Evolutionary conservation across 2,888 invertebrate genomes (phyloP).

Genomic region (Clunio marinus): DNA sequence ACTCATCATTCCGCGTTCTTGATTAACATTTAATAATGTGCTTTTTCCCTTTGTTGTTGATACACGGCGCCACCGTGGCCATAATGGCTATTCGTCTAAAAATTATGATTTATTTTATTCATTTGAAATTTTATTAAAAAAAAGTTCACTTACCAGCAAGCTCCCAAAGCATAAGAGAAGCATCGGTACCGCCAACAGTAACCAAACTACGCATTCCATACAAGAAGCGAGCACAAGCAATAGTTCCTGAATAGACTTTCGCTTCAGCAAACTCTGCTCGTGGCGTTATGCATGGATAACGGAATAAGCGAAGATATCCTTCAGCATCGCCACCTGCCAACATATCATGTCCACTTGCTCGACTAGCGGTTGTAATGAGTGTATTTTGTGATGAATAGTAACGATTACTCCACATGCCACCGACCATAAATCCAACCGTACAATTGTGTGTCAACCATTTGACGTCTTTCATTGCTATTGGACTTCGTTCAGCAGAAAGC

Average conservation of each 20-base stretch:
- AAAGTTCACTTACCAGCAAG: slow-evolving; percentile 52
- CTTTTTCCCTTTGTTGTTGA: slow-evolving; percentile 24
- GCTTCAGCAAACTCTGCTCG: slow-evolving; percentile 84
- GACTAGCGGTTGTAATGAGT: slow-evolving; percentile 72
- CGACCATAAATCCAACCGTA: slow-evolving; percentile 71
- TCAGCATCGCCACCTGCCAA: slow-evolving; percentile 84
- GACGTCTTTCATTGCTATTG: slow-evolving; percentile 83
- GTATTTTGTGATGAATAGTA: slow-evolving; percentile 84
- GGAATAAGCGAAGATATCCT: slow-evolving; percentile 79
- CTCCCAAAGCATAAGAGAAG: slow-evolving; percentile 88
- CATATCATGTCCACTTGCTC: slow-evolving; percentile 78
- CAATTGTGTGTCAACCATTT: slow-evolving; percentile 87
- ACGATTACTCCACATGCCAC: slow-evolving; percentile 84
- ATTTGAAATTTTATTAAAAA: background rate
- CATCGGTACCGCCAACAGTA: slow-evolving; percentile 82
- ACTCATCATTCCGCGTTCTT: background rate
- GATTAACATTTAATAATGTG: slow-evolving; percentile 21
- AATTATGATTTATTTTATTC: background rate
- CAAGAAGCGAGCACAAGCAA: slow-evolving; percentile 75
- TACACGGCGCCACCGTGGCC: slow-evolving; percentile 45
- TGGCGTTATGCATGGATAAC: slow-evolving; percentile 80
- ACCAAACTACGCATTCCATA: slow-evolving; percentile 82
- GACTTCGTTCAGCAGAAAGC: slow-evolving; percentile 79
- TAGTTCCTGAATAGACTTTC: slow-evolving; percentile 79
- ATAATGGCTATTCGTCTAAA: slow-evolving; percentile 52